Percentiles rank a stretch among this genome's conserved stretches.
Conservation (phyloP, 2,888 invertebrate species). For the Pecten maximus region DNA sequence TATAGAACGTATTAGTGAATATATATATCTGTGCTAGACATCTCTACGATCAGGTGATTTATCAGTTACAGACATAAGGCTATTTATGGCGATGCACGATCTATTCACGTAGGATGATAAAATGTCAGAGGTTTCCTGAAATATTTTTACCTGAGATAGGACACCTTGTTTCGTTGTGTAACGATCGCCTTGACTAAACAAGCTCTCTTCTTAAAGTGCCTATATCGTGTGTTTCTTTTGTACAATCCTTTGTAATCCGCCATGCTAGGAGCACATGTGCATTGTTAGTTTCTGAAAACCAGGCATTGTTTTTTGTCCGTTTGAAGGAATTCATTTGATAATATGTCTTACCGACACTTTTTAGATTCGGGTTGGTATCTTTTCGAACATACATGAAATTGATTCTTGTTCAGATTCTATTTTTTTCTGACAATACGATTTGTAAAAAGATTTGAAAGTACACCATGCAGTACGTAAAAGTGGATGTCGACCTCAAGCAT, state of each 20-base stretch:
- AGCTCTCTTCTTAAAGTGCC: neutral
- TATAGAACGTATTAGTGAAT: neutral
- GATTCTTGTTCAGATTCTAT: neutral
- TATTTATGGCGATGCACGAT: neutral
- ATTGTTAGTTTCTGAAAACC: neutral
- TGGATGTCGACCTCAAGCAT: neutral
- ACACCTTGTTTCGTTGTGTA: neutral
- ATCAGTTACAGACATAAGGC: neutral
- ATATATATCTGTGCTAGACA: neutral
- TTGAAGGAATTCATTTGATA: neutral
- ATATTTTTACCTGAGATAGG: neutral
- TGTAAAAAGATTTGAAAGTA: neutral
- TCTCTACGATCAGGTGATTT: neutral
- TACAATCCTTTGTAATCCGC: neutral
- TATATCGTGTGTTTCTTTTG: too few relatives aligned
- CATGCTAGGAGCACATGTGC: neutral
- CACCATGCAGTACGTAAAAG: neutral
- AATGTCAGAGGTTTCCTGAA: neutral
- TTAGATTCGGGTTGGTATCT: neutral
- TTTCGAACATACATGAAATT: neutral
- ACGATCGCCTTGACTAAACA: neutral
- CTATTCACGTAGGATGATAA: neutral
- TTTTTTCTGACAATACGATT: neutral
- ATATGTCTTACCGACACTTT: neutral
- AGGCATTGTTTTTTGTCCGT: neutral